A percentile compares a stretch with the other conserved stretches of the same genome.
Conservation (phyloP, 1,140 invertebrate species). For the Orussus abietinus region DNA sequence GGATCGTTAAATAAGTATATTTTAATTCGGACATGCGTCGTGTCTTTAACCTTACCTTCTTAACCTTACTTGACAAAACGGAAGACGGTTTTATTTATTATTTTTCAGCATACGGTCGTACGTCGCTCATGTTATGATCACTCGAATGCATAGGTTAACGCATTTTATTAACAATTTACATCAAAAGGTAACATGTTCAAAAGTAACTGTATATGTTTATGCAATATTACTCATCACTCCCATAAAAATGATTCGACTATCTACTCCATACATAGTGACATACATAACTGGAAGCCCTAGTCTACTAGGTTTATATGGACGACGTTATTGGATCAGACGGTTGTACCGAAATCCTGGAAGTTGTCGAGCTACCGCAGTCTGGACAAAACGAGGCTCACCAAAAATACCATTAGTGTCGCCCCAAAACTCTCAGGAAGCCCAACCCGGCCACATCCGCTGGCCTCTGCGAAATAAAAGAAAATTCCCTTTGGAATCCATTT, state of each 20-base stretch:
- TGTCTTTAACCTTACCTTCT: too few species aligned
- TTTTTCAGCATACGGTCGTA: too few species aligned
- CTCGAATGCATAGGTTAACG: too few species aligned
- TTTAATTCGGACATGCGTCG: too few species aligned
- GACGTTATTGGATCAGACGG: constrained; percentile 42
- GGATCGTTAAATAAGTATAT: too few species aligned
- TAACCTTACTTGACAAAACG: too few species aligned
- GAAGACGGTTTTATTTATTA: too few species aligned
- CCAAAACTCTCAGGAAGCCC: constrained; percentile 14
- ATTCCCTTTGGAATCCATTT: too few species aligned
- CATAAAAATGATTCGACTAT: constrained; percentile 49
- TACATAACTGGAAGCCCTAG: constrained; percentile 55
- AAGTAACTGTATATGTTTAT: constrained; percentile 35
- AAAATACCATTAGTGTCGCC: constrained; percentile 8
- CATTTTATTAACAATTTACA: constrained; percentile 46
- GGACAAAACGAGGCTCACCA: constrained; percentile 17
- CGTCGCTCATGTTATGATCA: too few species aligned
- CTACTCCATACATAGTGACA: constrained; percentile 52
- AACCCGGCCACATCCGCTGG: constrained; percentile 20
- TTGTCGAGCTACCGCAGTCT: constrained; percentile 25
- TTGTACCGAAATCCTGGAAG: constrained; percentile 18
- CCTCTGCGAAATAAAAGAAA: constrained; percentile 30
- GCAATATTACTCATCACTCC: constrained; percentile 20
- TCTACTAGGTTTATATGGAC: constrained; percentile 54
- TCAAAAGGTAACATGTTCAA: constrained; percentile 49